These are phyloP conservation scores for Drosophila saltans DNA, from an alignment of 1,140 invertebrate genomes.

Conservation along the genomic window DNA sequence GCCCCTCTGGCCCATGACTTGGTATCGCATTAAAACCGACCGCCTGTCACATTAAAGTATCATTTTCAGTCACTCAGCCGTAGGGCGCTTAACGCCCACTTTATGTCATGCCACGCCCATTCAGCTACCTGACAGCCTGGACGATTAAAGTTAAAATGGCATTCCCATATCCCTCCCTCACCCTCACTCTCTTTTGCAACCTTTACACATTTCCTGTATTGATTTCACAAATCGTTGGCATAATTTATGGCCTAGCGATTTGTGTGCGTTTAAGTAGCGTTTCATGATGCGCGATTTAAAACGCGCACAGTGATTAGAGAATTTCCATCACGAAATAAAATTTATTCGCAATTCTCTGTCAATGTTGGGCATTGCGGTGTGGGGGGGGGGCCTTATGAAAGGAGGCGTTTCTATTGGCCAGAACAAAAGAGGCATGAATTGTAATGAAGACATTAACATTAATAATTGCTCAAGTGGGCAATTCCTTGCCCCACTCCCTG, in stretches of 20 bases:
- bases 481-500: background rate
- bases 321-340: slow-evolving; percentile 6
- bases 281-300: slow-evolving; percentile 38
- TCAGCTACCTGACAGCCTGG: slow-evolving; percentile 14
- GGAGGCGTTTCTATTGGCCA: slow-evolving; percentile 30
- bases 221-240: slow-evolving; percentile 63
- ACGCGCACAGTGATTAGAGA: slow-evolving; percentile 45
- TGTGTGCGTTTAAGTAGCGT: slow-evolving; percentile 44
- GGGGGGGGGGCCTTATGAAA: background rate
- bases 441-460: slow-evolving; percentile 81
- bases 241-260: slow-evolving; percentile 60
- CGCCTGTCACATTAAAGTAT: slow-evolving; percentile 78
- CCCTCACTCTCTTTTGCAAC: background rate
- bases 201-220: slow-evolving; percentile 42
- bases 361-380: background rate
- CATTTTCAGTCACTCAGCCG: slow-evolving; percentile 72
- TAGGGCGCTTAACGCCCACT: slow-evolving; percentile 22
- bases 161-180: background rate
- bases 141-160: slow-evolving; percentile 68
- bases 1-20: background rate
- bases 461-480: slow-evolving; percentile 56
- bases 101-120: slow-evolving; percentile 18
- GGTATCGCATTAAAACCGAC: slow-evolving; percentile 22
- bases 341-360: slow-evolving; percentile 40
- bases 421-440: slow-evolving; percentile 35